These are phyloP conservation scores for Quadriops clusia DNA, from an alignment of 2,888 invertebrate genomes.

Conservation along the genomic window DNA sequence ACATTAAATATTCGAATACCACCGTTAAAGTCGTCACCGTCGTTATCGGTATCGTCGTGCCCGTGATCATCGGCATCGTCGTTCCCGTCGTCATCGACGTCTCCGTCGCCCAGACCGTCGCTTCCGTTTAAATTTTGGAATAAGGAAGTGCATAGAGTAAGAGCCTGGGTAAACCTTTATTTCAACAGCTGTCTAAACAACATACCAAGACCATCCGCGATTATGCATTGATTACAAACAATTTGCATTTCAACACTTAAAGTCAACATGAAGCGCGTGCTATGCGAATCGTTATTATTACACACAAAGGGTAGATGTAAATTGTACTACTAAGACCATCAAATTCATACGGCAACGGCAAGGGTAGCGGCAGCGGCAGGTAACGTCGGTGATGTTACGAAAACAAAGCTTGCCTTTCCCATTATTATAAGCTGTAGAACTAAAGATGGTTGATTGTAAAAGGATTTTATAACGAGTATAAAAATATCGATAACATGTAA, in stretches of 20 bases:
- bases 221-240: slow-evolving; percentile 21
- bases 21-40: no score
- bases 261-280: slow-evolving; percentile 20
- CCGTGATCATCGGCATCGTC: no score
- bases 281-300: slow-evolving; percentile 16
- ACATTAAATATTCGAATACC: no score
- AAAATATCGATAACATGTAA: slow-evolving; percentile 40
- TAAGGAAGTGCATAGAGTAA: no score
- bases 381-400: slow-evolving; percentile 16
- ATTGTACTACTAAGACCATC: slow-evolving; percentile 15
- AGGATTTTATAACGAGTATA: slow-evolving; percentile 36
- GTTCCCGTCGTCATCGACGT: no score
- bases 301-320: slow-evolving; percentile 13
- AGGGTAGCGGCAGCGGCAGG: no score
- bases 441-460: slow-evolving; percentile 31
- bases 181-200: slow-evolving; percentile 23
- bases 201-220: no score
- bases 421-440: slow-evolving; percentile 25
- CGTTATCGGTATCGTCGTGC: no score
- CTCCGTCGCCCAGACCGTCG: no score
- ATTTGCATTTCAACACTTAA: slow-evolving; percentile 20
- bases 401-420: slow-evolving; percentile 16
- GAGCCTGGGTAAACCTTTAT: no score
- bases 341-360: no score
- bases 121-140: no score